phyloP scores from a whole-genome alignment of 2,113 vertebrate species.

The Gnathonemus longibarbis region DNA sequence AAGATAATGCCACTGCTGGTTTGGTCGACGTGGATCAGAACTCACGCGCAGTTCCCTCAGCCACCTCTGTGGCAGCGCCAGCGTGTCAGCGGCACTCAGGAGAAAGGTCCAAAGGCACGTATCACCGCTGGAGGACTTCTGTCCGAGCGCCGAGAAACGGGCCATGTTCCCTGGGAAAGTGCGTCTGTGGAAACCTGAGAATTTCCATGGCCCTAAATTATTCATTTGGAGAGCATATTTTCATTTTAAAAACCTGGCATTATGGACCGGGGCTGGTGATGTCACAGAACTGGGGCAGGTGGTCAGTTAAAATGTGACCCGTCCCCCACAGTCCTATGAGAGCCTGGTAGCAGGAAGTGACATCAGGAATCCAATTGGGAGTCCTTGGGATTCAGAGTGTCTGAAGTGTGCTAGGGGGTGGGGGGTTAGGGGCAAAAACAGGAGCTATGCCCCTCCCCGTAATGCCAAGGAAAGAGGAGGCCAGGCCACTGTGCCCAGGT shows the following conservation, averaged over 20 bases:
- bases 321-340: background rate
- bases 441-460: background rate
- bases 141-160: background rate
- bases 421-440: background rate
- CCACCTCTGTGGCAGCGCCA: background rate
- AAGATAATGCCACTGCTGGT: background rate
- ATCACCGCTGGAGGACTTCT: background rate
- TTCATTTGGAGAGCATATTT: background rate
- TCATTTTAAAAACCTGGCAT: background rate
- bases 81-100: background rate
- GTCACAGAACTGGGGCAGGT: background rate
- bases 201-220: background rate
- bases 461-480: background rate
- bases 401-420: background rate
- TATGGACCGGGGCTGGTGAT: background rate
- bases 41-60: background rate
- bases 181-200: background rate
- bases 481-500: background rate
- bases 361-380: background rate
- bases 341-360: background rate
- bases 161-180: background rate
- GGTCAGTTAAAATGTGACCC: background rate
- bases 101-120: background rate
- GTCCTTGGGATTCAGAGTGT: background rate
- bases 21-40: background rate